Evolutionary conservation across 2,113 vertebrate species (phyloP).

Genomic region (Lanius ludovicianus): DNA sequence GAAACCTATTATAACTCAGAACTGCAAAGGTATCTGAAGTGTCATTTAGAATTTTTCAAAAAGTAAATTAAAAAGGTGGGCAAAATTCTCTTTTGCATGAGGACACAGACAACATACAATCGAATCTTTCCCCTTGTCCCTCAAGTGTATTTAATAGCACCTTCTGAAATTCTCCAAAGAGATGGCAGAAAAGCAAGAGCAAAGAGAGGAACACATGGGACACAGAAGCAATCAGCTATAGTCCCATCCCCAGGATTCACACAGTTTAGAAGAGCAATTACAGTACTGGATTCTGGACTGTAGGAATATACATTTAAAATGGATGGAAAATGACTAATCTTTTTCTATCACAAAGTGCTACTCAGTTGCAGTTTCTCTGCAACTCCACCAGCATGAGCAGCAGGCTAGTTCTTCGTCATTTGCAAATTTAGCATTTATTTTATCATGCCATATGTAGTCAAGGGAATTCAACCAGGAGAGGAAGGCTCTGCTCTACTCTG

Average conservation of each 20-base stretch:
- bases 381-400: neutral
- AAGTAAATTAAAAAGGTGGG: neutral
- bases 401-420: neutral
- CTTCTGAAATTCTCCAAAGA: neutral
- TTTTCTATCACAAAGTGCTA: neutral
- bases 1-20: neutral
- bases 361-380: neutral
- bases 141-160: neutral
- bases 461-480: neutral
- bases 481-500: neutral
- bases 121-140: neutral
- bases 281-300: neutral
- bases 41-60: neutral
- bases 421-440: neutral
- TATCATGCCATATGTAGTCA: neutral
- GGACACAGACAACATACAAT: neutral
- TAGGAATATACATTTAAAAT: neutral
- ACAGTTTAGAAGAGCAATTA: neutral
- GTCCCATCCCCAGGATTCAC: neutral
- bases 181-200: neutral
- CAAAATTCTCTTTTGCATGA: neutral
- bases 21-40: neutral
- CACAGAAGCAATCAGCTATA: neutral
- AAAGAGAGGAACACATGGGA: neutral
- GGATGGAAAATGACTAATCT: neutral